phyloP scores from a whole-genome alignment of 1,140 invertebrate genomes.

The Pectinophora gossypiella region DNA sequence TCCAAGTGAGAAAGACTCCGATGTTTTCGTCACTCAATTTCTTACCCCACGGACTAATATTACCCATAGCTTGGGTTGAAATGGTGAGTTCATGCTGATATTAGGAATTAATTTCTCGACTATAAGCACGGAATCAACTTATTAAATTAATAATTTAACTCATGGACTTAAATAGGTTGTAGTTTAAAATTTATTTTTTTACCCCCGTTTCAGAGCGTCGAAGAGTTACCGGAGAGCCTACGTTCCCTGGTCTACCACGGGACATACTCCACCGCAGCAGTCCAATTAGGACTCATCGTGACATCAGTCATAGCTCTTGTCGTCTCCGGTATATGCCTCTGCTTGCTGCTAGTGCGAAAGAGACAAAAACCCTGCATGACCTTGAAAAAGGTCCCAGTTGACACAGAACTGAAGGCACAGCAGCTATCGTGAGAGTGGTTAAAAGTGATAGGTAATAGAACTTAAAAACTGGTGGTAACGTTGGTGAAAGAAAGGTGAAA shows the following conservation, averaged over 20 bases:
- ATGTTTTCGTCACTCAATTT: slow-evolving; percentile 37
- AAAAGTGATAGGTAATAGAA: too few species aligned
- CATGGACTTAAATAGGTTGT: too few species aligned
- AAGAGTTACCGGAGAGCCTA: slow-evolving; percentile 59
- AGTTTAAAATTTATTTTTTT: slow-evolving; percentile 6
- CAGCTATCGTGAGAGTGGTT: too few species aligned
- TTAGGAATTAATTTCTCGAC: too few species aligned
- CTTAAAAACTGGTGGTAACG: too few species aligned
- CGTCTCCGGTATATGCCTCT: slow-evolving; percentile 42
- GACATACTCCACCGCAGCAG: slow-evolving; percentile 64
- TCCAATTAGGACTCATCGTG: slow-evolving; percentile 49
- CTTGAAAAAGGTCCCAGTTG: slow-evolving; percentile 25
- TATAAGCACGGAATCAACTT: too few species aligned
- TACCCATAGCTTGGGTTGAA: slow-evolving; percentile 68
- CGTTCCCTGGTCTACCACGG: slow-evolving; percentile 65
- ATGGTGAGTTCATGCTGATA: slow-evolving; percentile 49
- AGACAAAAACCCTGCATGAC: slow-evolving; percentile 49
- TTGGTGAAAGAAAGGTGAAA: too few species aligned
- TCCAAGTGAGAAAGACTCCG: slow-evolving; percentile 48
- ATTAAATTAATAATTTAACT: too few species aligned
- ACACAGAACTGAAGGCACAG: too few species aligned
- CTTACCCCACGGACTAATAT: slow-evolving; percentile 45
- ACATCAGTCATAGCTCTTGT: slow-evolving; percentile 43
- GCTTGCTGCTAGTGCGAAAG: slow-evolving; percentile 33
- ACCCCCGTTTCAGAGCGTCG: slow-evolving; percentile 58